Conservation (phyloP, 2,113 vertebrate genomes). For the Heloderma charlesbogerti region DNA sequence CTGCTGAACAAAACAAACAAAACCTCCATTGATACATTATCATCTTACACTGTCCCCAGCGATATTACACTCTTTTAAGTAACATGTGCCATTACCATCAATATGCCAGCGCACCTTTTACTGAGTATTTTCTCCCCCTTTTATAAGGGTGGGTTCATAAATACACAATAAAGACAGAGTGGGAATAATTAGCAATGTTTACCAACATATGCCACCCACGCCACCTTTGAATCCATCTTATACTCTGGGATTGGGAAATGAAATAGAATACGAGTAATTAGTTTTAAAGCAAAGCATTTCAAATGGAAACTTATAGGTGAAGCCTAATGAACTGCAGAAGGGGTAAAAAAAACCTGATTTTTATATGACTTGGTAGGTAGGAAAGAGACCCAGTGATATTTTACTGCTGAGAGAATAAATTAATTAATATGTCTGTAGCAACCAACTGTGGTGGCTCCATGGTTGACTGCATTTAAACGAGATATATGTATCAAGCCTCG, state of each 20-base stretch:
- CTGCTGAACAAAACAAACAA: not conserved
- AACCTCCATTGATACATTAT: not conserved
- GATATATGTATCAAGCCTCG: constrained; percentile 76
- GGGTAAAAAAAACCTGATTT: not conserved
- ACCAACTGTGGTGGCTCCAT: constrained; percentile 57
- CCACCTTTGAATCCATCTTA: constrained; percentile 47
- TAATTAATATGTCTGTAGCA: constrained; percentile 76
- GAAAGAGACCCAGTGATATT: constrained; percentile 73
- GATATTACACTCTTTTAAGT: not conserved
- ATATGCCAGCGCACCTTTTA: constrained; percentile 3
- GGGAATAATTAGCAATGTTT: constrained; percentile 70
- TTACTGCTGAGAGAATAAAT: constrained; percentile 81
- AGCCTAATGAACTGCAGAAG: constrained; percentile 63
- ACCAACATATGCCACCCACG: constrained; percentile 60
- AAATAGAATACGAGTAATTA: constrained; percentile 61
- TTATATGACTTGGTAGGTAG: constrained; percentile 74
- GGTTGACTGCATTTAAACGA: constrained; percentile 69
- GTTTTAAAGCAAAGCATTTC: constrained; percentile 59
- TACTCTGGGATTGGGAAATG: constrained; percentile 43
- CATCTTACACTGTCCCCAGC: constrained; percentile 14
- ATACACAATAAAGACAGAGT: constrained; percentile 63
- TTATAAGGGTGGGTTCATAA: constrained; percentile 59
- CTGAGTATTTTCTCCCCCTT: constrained; percentile 30
- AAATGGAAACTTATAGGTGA: constrained; percentile 58
- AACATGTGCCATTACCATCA: not conserved